Conservation (phyloP, 2,888 invertebrate species). For the Macrosoma leucophasiata region DNA sequence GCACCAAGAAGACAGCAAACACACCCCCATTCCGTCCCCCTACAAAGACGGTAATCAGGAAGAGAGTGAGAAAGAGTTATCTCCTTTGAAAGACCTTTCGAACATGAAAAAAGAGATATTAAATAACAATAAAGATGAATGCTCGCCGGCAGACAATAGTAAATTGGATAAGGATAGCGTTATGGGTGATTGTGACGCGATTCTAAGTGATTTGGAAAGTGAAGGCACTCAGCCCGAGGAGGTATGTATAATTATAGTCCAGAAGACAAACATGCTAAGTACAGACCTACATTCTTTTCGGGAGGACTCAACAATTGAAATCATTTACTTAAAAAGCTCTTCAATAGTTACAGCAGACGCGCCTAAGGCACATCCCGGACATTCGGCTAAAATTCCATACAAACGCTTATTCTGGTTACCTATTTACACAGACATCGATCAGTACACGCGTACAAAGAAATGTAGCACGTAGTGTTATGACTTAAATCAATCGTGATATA, state of each 20-base stretch:
- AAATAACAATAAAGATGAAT: constrained; percentile 67
- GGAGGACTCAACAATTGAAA: no score
- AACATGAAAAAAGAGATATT: constrained; percentile 50
- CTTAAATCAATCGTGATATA: no score
- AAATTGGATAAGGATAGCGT: constrained; percentile 78
- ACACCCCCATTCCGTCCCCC: constrained; percentile 30
- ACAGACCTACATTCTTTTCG: background rate
- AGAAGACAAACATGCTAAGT: no score
- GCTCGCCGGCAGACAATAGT: constrained; percentile 57
- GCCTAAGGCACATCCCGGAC: no score
- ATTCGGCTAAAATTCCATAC: no score
- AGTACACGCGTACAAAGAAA: no score
- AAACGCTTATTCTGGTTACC: no score
- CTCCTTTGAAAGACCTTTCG: constrained; percentile 53
- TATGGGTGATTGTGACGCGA: constrained; percentile 78
- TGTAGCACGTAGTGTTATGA: no score
- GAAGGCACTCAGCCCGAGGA: constrained; percentile 92
- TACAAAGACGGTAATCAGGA: constrained; percentile 50
- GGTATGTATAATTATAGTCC: constrained; percentile 47
- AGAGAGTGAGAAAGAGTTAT: constrained; percentile 45
- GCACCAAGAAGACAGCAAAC: constrained; percentile 36
- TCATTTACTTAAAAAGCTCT: no score
- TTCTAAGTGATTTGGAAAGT: constrained; percentile 89
- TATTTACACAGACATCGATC: no score
- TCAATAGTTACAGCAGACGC: no score